Evolutionary conservation across 1,140 invertebrate genomes (phyloP).

Genomic region (Oryzaephilus surinamensis): DNA sequence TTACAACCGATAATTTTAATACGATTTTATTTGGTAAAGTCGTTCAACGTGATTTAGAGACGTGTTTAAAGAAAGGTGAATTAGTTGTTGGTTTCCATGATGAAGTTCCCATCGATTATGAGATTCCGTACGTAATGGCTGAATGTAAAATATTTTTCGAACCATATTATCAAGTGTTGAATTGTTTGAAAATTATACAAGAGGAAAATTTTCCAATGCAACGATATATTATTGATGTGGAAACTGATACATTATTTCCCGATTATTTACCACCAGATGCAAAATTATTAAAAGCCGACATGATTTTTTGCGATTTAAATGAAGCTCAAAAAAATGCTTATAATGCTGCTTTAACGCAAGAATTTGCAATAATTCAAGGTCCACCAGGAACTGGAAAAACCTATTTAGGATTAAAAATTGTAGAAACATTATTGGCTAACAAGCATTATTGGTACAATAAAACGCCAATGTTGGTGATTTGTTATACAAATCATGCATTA

Average conservation of each 20-base stretch:
- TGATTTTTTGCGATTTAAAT: too few relatives aligned
- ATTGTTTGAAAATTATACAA: slow-evolving; percentile 44
- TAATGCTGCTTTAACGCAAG: slow-evolving; percentile 45
- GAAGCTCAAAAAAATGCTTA: slow-evolving; percentile 48
- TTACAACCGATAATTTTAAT: slow-evolving; percentile 57
- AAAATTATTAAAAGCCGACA: slow-evolving; percentile 13
- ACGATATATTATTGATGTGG: slow-evolving; percentile 41
- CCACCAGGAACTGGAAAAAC: slow-evolving; percentile 77
- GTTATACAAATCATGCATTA: slow-evolving; percentile 79
- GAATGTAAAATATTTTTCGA: slow-evolving; percentile 59
- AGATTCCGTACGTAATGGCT: slow-evolving; percentile 51
- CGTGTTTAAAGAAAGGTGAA: slow-evolving; percentile 39
- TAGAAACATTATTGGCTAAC: slow-evolving; percentile 47
- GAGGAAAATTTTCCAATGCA: slow-evolving; percentile 49
- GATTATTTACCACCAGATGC: slow-evolving; percentile 16
- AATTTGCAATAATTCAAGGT: slow-evolving; percentile 67
- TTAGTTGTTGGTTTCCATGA: slow-evolving; percentile 39
- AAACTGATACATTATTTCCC: slow-evolving; percentile 20
- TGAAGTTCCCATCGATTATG: slow-evolving; percentile 30
- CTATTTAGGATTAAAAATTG: slow-evolving; percentile 57
- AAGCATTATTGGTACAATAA: slow-evolving; percentile 18
- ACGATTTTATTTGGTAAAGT: slow-evolving; percentile 57
- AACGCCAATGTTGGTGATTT: slow-evolving; percentile 62
- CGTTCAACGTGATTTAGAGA: slow-evolving; percentile 41
- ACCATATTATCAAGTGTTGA: slow-evolving; percentile 53